Evolutionary conservation across 2,113 vertebrate species (phyloP).

Genomic region (Phaetusa simplex): DNA sequence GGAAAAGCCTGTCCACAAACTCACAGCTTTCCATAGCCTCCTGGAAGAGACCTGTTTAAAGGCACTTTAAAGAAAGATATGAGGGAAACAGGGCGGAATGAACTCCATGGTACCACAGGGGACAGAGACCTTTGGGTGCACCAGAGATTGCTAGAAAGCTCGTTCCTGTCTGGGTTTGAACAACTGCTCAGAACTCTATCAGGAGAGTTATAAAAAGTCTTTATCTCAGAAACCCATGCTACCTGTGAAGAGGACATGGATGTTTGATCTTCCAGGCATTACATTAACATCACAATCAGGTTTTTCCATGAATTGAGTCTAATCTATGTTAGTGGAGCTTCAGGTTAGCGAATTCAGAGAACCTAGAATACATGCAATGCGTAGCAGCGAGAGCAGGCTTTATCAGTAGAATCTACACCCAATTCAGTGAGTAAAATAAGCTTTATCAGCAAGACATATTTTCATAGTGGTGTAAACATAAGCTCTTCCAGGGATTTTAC

Average conservation of each 20-base stretch:
- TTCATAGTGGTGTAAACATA: neutral
- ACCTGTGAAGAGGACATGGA: fast-evolving
- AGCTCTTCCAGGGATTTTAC: neutral
- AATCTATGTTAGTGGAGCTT: neutral
- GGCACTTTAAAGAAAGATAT: neutral
- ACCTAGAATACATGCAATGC: neutral
- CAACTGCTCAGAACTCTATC: neutral
- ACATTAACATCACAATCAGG: neutral
- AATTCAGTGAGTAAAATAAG: neutral
- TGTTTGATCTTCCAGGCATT: neutral
- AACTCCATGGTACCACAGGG: neutral
- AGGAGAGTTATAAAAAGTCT: neutral
- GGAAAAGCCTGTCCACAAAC: neutral
- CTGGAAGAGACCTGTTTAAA: neutral
- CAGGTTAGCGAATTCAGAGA: neutral
- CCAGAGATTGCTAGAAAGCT: neutral
- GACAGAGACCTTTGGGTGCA: neutral
- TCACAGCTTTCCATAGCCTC: neutral
- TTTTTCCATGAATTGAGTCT: neutral
- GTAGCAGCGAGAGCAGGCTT: neutral
- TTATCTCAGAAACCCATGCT: neutral
- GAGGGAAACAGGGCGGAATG: neutral
- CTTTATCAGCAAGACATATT: neutral
- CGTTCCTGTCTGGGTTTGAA: neutral
- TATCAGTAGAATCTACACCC: neutral